Evolutionary conservation across 1,140 invertebrate species (phyloP), one percentile per base, ranked within the genome.

Genomic region (Temnothorax longispinosus): DNA sequence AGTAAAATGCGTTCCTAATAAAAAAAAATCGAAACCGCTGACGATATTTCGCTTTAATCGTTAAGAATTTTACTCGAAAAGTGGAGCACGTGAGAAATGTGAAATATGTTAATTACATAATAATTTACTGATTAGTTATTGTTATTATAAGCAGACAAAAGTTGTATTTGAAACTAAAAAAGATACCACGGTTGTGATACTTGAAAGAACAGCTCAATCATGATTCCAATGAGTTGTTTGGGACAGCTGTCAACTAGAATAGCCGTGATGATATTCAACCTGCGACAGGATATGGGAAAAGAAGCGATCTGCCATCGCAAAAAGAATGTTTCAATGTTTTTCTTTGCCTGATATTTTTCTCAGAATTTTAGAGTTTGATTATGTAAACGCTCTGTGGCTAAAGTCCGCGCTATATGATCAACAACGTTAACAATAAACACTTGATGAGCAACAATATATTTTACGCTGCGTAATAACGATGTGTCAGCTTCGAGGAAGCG

Each of bases 391-490:
- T 71, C 18, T 60, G 44, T 60, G 52, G 13, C 0, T 58, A 2
- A 60, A 74, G 21, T 47, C 10, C 0, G 18, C 18, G 44, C 10
- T 27, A 18, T 2, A 47, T 10, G 3, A 84, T 75, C 27, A 84
- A 60, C 18, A 35, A 60, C 5, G 27, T 60, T 58, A 74, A 82
- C 11, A 74, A 84, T 60, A 64, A 82, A 50, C 21, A 82, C 21
- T 84, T 47, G 0, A 50, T 75, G n/a, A 81, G 18, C 65, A 81
- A 75, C 3, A 60, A 60, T 74, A 35, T 15, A 35, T 74, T 35
- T 82, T 7, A 32, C 18, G 41, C 41, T 47, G 54, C 50, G 2
- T 64, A 60, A 82, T 35, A 60, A 6, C 21, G 41, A 38, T 44
- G 27, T 50, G 32, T 82, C 41, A 82, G 7, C 13, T 75, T 84